These are phyloP conservation scores for Pardosa pseudoannulata DNA, from an alignment of 2,888 invertebrate species.

Conservation along the genomic window DNA sequence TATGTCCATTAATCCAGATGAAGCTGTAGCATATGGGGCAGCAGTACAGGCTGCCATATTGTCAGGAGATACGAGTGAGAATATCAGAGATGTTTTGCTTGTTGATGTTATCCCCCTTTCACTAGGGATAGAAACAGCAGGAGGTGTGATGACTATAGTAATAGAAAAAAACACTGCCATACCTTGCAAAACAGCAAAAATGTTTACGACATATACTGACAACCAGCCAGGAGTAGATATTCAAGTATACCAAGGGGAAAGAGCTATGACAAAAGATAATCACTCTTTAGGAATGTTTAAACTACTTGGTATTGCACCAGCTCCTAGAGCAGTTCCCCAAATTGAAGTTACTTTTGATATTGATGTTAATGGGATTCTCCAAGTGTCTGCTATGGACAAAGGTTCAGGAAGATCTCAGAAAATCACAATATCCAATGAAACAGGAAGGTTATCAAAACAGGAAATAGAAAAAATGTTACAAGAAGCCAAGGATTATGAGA, in stretches of 20 bases:
- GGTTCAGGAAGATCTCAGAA: conserved; percentile 79
- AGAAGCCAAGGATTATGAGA: conserved; percentile 80
- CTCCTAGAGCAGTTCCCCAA: conserved; percentile 78
- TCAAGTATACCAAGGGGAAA: conserved; percentile 87
- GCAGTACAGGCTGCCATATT: conserved; percentile 86
- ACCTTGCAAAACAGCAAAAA: conserved; percentile 85
- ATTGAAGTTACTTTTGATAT: conserved; percentile 80
- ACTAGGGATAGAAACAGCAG: conserved; percentile 81
- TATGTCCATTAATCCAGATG: conserved; percentile 87
- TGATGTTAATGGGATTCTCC: conserved; percentile 79
- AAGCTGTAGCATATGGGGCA: conserved; percentile 88
- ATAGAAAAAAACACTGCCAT: conserved; percentile 89
- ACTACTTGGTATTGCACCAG: conserved; percentile 86
- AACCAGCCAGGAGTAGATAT: conserved; percentile 94
- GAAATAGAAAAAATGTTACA: conserved; percentile 80
- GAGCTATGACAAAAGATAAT: conserved; percentile 93
- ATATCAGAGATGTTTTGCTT: conserved; percentile 87
- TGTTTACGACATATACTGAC: conserved; percentile 94
- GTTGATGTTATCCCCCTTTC: conserved; percentile 86
- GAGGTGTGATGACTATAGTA: conserved; percentile 86
- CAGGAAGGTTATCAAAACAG: conserved; percentile 79
- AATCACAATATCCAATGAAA: conserved; percentile 80
- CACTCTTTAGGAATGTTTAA: conserved; percentile 79
- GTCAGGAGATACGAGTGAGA: conserved; percentile 78
- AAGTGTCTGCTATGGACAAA: conserved; percentile 79